Conservation (phyloP, 1,140 invertebrate genomes). For the Limonius californicus region DNA sequence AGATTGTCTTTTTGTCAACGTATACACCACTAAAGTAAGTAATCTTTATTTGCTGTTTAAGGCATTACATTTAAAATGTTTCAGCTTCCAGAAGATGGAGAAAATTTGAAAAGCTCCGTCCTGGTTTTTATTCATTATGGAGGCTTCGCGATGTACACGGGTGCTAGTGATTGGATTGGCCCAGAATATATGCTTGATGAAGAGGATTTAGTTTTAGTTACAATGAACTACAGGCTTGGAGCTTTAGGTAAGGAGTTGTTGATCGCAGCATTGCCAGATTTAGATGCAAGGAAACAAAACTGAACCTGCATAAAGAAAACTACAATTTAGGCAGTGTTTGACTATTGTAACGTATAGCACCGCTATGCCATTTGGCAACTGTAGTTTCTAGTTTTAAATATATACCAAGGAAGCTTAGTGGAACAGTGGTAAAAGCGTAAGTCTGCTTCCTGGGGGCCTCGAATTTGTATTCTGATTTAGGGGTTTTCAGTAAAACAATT, state of each 20-base stretch:
- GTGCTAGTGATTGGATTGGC: constrained; percentile 33
- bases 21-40: constrained; percentile 34
- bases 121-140: constrained; percentile 53
- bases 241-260: constrained; percentile 37
- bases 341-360: no score
- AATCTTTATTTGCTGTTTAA: not conserved
- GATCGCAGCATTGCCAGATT: no score
- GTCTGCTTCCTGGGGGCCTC: no score
- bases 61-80: not conserved
- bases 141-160: constrained; percentile 36
- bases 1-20: constrained; percentile 53
- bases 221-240: constrained; percentile 56
- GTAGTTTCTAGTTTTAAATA: no score
- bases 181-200: constrained; percentile 50
- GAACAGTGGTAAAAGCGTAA: no score
- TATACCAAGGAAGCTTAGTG: no score
- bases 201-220: constrained; percentile 54
- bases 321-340: no score
- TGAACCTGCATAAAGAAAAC: no score
- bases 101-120: constrained; percentile 39
- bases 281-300: no score
- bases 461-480: no score
- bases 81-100: constrained; percentile 33
- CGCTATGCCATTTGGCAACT: no score
- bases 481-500: no score